A percentile compares a stretch with the other conserved stretches of the same genome.
These are phyloP conservation scores for Pyrocephalus nanus DNA, from an alignment of 2,797 vertebrate genomes.

Conservation along the genomic window DNA sequence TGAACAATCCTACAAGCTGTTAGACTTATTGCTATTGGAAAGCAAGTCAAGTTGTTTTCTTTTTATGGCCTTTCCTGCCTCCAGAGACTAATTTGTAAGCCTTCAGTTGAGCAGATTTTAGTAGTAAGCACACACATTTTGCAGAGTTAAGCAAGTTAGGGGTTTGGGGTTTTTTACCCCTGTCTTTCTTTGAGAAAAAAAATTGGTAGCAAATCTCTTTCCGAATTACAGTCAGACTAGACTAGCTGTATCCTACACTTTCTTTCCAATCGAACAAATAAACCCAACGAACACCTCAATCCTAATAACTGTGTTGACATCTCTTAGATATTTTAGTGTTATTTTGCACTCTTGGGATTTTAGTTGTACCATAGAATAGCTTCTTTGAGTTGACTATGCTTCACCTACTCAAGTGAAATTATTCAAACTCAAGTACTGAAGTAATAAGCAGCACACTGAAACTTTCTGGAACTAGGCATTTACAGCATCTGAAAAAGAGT, in stretches of 20 bases:
- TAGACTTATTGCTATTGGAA: not conserved
- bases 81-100: constrained; percentile 9
- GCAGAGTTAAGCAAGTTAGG: not conserved
- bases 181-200: not conserved
- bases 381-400: not conserved
- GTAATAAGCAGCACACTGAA: not conserved
- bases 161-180: not conserved
- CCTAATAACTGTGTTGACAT: not conserved
- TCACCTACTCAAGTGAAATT: not conserved
- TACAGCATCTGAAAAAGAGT: not conserved
- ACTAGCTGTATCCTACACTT: not conserved
- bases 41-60: not conserved
- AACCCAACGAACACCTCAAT: not conserved
- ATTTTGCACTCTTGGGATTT: not conserved
- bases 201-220: not conserved
- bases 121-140: not conserved
- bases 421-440: not conserved
- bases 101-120: constrained; percentile 5
- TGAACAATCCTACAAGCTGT: not conserved
- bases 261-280: not conserved
- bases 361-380: not conserved
- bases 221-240: not conserved
- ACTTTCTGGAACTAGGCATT: not conserved
- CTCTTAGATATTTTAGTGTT: not conserved
- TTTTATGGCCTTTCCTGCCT: constrained; percentile 14